Conservation (phyloP, 2,113 vertebrate species). For the Bungarus multicinctus region DNA sequence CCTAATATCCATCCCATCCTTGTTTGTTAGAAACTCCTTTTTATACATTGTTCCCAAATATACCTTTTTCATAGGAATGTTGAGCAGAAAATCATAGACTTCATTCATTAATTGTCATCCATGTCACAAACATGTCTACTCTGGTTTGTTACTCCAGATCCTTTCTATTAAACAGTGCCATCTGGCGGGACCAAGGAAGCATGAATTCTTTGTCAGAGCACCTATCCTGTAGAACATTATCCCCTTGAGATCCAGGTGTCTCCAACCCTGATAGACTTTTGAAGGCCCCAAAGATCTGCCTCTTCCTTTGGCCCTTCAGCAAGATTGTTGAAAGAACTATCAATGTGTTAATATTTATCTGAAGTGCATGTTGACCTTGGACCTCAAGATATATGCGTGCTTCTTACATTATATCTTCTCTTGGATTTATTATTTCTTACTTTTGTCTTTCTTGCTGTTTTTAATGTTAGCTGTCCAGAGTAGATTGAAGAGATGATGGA, state of each 20-base stretch:
- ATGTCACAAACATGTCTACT: not conserved
- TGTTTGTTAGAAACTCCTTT: not conserved
- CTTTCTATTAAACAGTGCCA: not conserved
- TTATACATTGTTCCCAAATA: not conserved
- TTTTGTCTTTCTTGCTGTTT: not conserved
- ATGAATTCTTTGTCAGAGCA: not conserved
- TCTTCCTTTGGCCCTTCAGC: not conserved
- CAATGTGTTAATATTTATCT: not conserved
- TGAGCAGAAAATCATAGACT: not conserved
- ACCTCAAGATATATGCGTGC: not conserved
- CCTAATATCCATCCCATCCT: not conserved
- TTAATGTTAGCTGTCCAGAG: not conserved
- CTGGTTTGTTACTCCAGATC: not conserved
- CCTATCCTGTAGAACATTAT: not conserved
- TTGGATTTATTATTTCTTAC: not conserved
- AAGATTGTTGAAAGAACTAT: not conserved
- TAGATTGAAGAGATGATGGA: not conserved
- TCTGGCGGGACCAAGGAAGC: not conserved
- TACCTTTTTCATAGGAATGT: not conserved
- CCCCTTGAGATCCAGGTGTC: not conserved
- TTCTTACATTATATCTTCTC: not conserved
- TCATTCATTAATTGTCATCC: not conserved
- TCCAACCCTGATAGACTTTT: not conserved
- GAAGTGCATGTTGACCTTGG: not conserved
- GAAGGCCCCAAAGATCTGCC: not conserved